Conservation (phyloP, 1,140 invertebrate species). For the Pseudachorutes palmiensis region DNA sequence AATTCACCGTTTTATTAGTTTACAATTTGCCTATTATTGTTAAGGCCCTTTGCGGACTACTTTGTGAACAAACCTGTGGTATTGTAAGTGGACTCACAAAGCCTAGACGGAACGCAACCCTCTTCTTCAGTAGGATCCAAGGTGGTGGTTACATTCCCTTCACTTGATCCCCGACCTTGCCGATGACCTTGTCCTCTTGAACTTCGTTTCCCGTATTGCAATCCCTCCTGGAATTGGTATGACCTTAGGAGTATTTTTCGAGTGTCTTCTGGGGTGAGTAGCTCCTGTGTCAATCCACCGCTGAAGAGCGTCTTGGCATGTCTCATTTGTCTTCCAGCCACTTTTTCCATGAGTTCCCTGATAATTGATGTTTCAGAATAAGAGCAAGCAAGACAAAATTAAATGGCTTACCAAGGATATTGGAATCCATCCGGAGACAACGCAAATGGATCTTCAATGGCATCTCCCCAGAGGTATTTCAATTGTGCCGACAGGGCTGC, state of each 20-base stretch:
- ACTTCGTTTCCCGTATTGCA: not conserved
- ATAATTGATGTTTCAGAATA: not conserved
- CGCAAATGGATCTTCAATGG: conserved; percentile 60
- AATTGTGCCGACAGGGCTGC: not conserved
- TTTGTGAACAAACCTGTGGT: too few species aligned
- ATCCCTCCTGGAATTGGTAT: not conserved
- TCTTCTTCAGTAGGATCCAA: conserved; percentile 3
- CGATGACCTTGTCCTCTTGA: conserved; percentile 17
- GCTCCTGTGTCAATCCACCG: conserved; percentile 12
- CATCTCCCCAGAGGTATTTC: conserved; percentile 56
- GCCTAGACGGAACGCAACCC: conserved; percentile 53
- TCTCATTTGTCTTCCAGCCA: conserved; percentile 13
- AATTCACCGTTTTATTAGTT: not conserved
- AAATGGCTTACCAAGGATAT: conserved; percentile 60
- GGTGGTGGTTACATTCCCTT: not conserved
- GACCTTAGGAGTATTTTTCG: conserved; percentile 30
- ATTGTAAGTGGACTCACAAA: conserved; percentile 81
- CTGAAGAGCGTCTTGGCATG: not conserved
- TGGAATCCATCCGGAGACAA: conserved; percentile 67
- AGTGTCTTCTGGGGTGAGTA: conserved; percentile 29
- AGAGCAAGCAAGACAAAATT: not conserved
- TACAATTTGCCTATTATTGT: too few species aligned
- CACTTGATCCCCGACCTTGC: conserved; percentile 25
- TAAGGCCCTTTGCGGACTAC: too few species aligned
- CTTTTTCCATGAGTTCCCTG: conserved; percentile 16